phyloP scores from a whole-genome alignment of 2,888 invertebrate genomes.

The Pandemis cinnamomeana region DNA sequence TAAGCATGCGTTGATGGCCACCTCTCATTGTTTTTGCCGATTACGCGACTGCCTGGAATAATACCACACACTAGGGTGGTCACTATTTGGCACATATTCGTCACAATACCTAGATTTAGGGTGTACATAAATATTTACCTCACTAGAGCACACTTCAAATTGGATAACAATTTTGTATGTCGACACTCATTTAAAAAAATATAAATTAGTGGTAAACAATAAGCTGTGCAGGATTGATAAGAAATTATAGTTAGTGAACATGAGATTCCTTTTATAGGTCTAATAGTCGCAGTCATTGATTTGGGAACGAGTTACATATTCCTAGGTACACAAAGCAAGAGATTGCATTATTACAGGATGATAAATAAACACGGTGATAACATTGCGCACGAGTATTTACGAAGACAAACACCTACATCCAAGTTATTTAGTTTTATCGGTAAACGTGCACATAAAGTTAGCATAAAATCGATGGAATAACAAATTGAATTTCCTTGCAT shows the following conservation, averaged over 20 bases:
- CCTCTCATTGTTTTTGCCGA: conserved; percentile 74
- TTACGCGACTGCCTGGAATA: conserved; percentile 79
- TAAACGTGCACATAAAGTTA: conserved; percentile 32
- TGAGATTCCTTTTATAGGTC: too few relatives aligned
- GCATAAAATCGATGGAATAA: conserved; percentile 41
- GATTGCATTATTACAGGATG: neutral
- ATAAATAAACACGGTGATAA: neutral
- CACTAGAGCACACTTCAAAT: too few relatives aligned
- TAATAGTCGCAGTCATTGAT: neutral
- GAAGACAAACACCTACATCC: conserved; percentile 22
- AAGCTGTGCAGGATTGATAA: too few relatives aligned
- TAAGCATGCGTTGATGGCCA: conserved; percentile 65
- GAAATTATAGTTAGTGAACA: too few relatives aligned
- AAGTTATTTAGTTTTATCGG: conserved; percentile 37
- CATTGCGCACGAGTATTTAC: neutral
- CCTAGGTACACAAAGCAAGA: too few relatives aligned
- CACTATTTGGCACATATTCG: conserved; percentile 51
- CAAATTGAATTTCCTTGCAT: conserved; percentile 41
- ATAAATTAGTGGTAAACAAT: too few relatives aligned
- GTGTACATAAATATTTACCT: neutral
- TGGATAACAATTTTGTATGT: too few relatives aligned
- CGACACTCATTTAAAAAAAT: too few relatives aligned
- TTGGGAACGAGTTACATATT: neutral
- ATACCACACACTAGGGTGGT: conserved; percentile 55
- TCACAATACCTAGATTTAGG: conserved; percentile 23